phyloP scores from a whole-genome alignment of 2,888 invertebrate genomes.

The Sinopyrophorus schimmeli region DNA sequence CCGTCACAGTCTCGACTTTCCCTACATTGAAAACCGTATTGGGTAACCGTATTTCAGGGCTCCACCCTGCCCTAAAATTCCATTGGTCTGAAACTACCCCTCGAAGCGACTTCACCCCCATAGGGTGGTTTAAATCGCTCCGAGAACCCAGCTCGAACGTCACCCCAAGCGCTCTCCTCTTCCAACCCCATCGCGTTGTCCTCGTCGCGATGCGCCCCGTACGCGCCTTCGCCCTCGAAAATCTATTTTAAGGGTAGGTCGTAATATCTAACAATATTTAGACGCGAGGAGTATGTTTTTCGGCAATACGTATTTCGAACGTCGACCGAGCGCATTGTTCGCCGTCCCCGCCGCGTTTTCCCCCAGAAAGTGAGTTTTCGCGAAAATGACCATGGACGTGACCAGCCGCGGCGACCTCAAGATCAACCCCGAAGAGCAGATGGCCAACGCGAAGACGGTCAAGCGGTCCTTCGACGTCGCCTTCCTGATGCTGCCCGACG shows the following conservation, averaged over 20 bases:
- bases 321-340: conserved; percentile 45
- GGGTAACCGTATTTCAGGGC: conserved; percentile 55
- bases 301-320: conserved; percentile 52
- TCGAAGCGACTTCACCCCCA: conserved; percentile 55
- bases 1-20: conserved; percentile 31
- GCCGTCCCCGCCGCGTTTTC: conserved; percentile 15
- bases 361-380: conserved; percentile 55
- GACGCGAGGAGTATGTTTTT: conserved; percentile 53
- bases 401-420: conserved; percentile 48
- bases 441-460: conserved; percentile 56
- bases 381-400: conserved; percentile 71
- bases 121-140: conserved; percentile 53
- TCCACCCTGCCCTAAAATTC: conserved; percentile 51
- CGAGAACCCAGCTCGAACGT: conserved; percentile 28
- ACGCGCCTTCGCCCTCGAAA: conserved; percentile 35
- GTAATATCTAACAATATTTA: conserved; percentile 55
- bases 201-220: conserved; percentile 34
- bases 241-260: conserved; percentile 47
- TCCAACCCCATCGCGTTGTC: conserved; percentile 33
- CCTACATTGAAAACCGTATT: conserved; percentile 58
- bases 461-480: conserved; percentile 91
- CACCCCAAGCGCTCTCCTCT: too few species aligned
- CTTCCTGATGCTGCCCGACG: conserved; percentile 86
- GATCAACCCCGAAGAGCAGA: conserved; percentile 54
- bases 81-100: conserved; percentile 55